Evolutionary conservation across 2,888 invertebrate genomes (phyloP), one percentile per base, ranked within the genome.

Genomic region (Napeogenes sylphis): DNA sequence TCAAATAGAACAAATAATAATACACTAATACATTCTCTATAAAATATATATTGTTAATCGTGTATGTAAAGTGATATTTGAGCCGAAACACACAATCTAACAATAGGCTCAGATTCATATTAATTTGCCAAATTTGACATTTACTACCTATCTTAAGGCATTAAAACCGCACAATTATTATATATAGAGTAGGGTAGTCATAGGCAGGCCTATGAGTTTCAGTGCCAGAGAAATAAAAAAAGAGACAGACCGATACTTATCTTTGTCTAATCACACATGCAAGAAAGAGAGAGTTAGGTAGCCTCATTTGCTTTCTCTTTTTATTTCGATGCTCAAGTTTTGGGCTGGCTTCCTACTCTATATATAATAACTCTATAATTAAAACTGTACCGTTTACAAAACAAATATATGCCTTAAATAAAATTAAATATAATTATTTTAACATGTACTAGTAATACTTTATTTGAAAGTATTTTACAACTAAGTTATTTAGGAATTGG

Each of bases 371-470:
- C 21, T 21, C 21, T 21, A 21, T 21, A 21, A 21, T 21, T 21
- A 21, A 21, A 21, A 21, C 21, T 21, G 21, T 21, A 21, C 21
- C 21, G 21, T 21, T 21, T 21, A 21, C 14, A 66, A 63, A 33
- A 46, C 33, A 65, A 59, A 56, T 47, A 47, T 59, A 63, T 46
- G 56, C 46, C 33, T 53, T 45, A 14, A 38, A 58, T 42, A 62
- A 53, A 38, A 45, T 14, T 45, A 59, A 62, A 45, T 61, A 55
- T 46, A 55, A 53, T 63, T 71, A 68, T 35, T 73, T 76, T 75
- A 76, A 81, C 77, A 79, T 75, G 73, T 70, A 77, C 79, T 85
- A 84, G 76, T 87, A 85, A 85, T 87, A 87, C 84, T 84, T 81
- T 80, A 81, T 73, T 72, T 70, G 73, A 71, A 71, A 53, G 70